Evolutionary conservation across 2,797 vertebrate species (phyloP).

Genomic region (Xenops minutus): DNA sequence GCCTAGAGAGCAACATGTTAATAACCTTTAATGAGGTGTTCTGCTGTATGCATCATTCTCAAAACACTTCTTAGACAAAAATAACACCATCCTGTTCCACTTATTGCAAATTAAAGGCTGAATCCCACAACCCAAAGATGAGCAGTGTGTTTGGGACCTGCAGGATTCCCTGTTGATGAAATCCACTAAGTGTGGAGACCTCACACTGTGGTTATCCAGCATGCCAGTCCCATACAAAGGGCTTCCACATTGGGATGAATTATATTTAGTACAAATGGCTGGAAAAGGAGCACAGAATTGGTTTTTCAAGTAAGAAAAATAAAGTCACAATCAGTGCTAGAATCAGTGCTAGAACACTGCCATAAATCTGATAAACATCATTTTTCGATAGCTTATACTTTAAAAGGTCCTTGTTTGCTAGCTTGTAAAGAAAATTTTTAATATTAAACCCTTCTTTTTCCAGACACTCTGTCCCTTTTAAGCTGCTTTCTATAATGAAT

Average conservation of each 20-base stretch:
- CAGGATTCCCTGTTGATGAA: conserved; percentile 17
- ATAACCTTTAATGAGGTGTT: not conserved
- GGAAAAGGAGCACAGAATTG: not conserved
- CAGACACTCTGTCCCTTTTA: not conserved
- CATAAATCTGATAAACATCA: not conserved
- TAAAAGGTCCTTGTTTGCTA: not conserved
- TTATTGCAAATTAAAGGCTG: not conserved
- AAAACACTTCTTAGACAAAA: not conserved
- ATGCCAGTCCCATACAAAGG: not conserved
- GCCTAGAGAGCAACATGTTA: not conserved
- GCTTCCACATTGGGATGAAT: not conserved
- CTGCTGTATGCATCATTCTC: not conserved
- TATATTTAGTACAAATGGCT: not conserved
- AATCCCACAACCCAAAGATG: not conserved
- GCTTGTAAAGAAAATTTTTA: conserved; percentile 2
- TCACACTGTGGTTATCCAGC: not conserved
- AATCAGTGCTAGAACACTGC: not conserved
- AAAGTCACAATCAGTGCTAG: not conserved
- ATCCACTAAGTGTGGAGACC: not conserved
- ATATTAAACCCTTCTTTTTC: not conserved
- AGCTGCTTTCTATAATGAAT: not conserved
- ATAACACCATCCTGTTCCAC: not conserved
- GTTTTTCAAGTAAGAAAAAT: not conserved
- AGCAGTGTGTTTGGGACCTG: not conserved
- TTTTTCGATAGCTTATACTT: not conserved